Evolutionary conservation across 53 echinoderm and acorn worm species (phyloP).

Genomic region (Paelopatides confundens): DNA sequence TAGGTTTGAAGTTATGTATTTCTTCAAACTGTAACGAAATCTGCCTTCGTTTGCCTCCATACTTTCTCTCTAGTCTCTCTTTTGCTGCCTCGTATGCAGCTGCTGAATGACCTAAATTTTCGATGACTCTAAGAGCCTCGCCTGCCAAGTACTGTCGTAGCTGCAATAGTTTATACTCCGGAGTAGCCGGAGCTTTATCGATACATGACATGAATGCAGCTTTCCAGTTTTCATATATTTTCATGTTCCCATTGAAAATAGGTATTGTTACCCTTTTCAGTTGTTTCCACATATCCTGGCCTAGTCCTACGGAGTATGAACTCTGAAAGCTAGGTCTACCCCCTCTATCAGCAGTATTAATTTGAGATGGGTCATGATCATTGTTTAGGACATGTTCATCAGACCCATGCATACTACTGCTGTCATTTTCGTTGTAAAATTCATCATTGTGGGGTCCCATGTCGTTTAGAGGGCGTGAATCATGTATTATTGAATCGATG

Average conservation of each 20-base stretch:
- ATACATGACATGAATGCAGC: slow-evolving; percentile 31
- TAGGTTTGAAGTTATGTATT: slow-evolving; percentile 19
- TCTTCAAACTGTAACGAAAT: slow-evolving; percentile 24
- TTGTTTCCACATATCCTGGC: slow-evolving; percentile 6
- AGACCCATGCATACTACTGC: not conserved
- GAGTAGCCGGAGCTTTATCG: slow-evolving; percentile 6
- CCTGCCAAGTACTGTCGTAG: slow-evolving; percentile 29
- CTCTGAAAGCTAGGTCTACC: not conserved
- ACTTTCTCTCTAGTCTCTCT: slow-evolving; percentile 27
- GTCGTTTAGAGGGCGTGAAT: not conserved
- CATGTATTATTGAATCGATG: no score
- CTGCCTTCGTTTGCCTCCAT: slow-evolving; percentile 33
- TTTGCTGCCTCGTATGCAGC: slow-evolving; percentile 50
- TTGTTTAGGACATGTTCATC: not conserved
- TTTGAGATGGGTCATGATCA: no score
- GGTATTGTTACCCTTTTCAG: slow-evolving; percentile 30
- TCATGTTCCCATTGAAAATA: slow-evolving; percentile 7
- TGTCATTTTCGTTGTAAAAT: not conserved
- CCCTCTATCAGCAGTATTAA: not conserved
- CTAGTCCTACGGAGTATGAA: not conserved
- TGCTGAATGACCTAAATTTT: slow-evolving; percentile 44
- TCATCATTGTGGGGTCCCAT: not conserved
- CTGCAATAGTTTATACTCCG: slow-evolving; percentile 18
- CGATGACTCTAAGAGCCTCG: slow-evolving; percentile 4
- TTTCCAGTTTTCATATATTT: slow-evolving; percentile 23